A percentile compares a stretch with the other conserved stretches of the same genome.
These are phyloP conservation scores for Phrynocephalus vlangalii DNA, from an alignment of 2,797 vertebrate species.

Conservation along the genomic window DNA sequence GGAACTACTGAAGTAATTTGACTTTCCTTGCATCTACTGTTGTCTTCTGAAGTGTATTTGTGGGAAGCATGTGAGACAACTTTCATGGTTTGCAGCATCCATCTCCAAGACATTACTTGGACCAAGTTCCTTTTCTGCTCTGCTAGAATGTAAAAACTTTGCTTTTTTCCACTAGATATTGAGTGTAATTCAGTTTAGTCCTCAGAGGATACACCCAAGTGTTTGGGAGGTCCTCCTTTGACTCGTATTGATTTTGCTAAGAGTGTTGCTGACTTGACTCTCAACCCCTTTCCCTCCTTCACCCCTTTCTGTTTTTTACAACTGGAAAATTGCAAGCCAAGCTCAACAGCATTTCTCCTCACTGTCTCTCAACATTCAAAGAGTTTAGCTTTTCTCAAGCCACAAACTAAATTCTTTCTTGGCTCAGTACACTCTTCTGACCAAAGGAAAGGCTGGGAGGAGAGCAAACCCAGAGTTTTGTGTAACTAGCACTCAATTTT, in stretches of 20 bases:
- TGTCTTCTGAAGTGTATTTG: neutral
- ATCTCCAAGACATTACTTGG: neutral
- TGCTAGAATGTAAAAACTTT: neutral
- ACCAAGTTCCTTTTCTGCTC: neutral
- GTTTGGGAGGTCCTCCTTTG: neutral
- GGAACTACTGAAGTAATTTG: too few relatives aligned
- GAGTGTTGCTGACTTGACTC: neutral
- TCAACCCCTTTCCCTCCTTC: neutral
- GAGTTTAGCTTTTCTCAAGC: constrained; percentile 12
- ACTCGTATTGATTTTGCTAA: neutral
- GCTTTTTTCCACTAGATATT: neutral
- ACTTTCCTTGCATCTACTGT: neutral
- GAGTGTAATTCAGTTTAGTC: neutral
- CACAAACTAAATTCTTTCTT: constrained; percentile 15
- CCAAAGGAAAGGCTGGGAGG: constrained; percentile 19
- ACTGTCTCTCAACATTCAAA: constrained; percentile 12
- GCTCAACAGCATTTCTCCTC: constrained; percentile 29
- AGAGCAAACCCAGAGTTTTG: constrained; percentile 1
- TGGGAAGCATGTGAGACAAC: neutral
- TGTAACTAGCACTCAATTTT: constrained; percentile 12
- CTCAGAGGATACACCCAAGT: neutral
- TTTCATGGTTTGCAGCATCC: neutral
- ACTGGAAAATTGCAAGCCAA: constrained; percentile 31
- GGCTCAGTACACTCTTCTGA: constrained; percentile 12
- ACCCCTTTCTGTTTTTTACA: neutral